phyloP scores from a whole-genome alignment of 2,888 invertebrate genomes.

The Dryococelus australis region DNA sequence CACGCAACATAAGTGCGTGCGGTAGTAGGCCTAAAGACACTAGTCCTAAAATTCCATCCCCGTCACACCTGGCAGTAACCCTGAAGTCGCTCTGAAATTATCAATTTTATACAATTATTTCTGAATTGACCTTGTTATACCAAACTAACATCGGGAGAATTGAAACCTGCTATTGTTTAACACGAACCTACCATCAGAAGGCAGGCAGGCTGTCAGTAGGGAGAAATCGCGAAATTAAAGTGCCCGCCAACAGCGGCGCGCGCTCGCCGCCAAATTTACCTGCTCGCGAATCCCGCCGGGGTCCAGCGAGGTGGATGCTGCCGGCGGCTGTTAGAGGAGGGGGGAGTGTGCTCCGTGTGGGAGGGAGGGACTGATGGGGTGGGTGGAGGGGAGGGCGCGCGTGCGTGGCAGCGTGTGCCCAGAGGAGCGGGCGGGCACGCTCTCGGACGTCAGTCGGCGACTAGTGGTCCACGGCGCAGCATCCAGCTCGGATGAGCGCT shows the following conservation, averaged over 20 bases:
- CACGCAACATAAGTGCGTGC: no score
- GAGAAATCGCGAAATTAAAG: not conserved
- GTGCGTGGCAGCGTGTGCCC: constrained; percentile 28
- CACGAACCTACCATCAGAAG: no score
- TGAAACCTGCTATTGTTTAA: no score
- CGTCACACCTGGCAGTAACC: no score
- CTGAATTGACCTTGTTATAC: no score
- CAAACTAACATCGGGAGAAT: no score
- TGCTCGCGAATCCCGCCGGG: not conserved
- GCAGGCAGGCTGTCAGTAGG: no score
- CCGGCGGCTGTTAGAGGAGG: not conserved
- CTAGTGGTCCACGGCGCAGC: constrained; percentile 34
- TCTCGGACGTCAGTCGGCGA: constrained; percentile 31
- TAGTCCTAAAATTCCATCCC: no score
- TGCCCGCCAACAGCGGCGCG: not conserved
- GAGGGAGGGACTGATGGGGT: not conserved
- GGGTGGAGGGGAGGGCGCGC: not conserved
- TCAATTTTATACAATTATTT: no score
- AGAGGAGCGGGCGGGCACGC: not conserved
- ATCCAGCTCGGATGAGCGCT: not conserved
- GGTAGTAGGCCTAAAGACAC: no score
- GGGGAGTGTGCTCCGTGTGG: not conserved
- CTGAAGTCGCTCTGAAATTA: no score
- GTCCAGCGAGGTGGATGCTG: constrained; percentile 22
- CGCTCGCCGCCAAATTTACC: not conserved